These are phyloP conservation scores for Moxostoma hubbsi DNA, from an alignment of 2,797 vertebrate species.

Conservation along the genomic window DNA sequence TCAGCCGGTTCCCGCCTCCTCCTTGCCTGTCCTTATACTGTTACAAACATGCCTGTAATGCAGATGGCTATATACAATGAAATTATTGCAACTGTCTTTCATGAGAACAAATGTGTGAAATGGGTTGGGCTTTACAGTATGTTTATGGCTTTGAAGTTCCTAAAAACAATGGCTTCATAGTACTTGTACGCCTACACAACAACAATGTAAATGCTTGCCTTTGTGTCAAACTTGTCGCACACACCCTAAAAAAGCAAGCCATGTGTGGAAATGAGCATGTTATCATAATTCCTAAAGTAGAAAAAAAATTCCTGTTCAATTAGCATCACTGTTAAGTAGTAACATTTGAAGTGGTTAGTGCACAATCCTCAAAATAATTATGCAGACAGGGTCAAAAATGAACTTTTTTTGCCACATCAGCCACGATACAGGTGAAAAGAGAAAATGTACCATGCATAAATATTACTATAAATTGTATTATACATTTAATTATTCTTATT, in stretches of 20 bases:
- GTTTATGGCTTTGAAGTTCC: slow-evolving; percentile 17
- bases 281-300: slow-evolving; percentile 1
- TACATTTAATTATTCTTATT: too few species aligned
- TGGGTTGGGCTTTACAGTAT: slow-evolving; percentile 7
- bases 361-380: not conserved
- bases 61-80: not conserved
- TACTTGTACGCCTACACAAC: slow-evolving; percentile 30
- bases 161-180: slow-evolving; percentile 28
- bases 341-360: not conserved
- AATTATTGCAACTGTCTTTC: not conserved
- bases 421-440: too few species aligned
- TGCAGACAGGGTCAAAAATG: too few species aligned
- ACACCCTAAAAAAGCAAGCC: slow-evolving; percentile 31
- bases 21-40: too few species aligned
- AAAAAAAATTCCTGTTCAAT: not conserved
- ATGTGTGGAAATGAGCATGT: not conserved
- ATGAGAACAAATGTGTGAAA: slow-evolving; percentile 23
- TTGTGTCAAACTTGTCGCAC: slow-evolving; percentile 40
- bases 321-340: not conserved
- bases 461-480: too few species aligned
- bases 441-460: too few species aligned
- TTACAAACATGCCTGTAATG: not conserved
- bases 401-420: too few species aligned
- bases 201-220: slow-evolving; percentile 26
- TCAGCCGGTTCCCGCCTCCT: too few species aligned